phyloP scores from a whole-genome alignment of 2,113 vertebrate genomes.

The Peromyscus californicus region DNA sequence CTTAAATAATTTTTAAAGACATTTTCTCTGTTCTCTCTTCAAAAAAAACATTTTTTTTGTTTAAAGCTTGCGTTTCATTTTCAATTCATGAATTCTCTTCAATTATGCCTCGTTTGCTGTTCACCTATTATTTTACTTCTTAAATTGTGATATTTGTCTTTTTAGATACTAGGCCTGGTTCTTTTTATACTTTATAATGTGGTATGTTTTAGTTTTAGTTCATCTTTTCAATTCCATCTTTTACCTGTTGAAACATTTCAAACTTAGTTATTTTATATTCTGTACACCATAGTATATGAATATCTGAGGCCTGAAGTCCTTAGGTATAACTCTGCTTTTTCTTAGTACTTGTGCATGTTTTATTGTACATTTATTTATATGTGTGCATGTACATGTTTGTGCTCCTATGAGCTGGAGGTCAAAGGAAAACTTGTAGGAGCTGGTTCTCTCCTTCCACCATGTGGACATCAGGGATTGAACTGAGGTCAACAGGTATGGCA shows the following conservation, averaged over 20 bases:
- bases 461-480: neutral
- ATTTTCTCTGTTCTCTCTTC: too few relatives aligned
- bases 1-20: neutral
- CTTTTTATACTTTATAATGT: conserved; percentile 20
- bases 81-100: neutral
- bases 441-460: neutral
- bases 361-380: neutral
- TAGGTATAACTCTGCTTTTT: conserved; percentile 1
- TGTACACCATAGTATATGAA: neutral
- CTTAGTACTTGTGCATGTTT: neutral
- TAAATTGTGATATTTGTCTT: conserved; percentile 22
- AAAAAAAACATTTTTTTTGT: neutral
- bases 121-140: neutral
- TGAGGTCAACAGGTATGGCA: neutral
- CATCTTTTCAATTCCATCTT: conserved; percentile 33
- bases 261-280: conserved; percentile 25
- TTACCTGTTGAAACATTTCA: conserved; percentile 45
- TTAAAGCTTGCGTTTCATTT: neutral
- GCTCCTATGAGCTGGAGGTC: neutral
- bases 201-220: neutral
- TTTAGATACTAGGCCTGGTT: neutral
- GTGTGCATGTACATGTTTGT: neutral
- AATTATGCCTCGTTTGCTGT: neutral
- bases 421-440: neutral
- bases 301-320: neutral